Evolutionary conservation across 1,140 invertebrate genomes (phyloP).

Genomic region (Bactericera cockerelli): DNA sequence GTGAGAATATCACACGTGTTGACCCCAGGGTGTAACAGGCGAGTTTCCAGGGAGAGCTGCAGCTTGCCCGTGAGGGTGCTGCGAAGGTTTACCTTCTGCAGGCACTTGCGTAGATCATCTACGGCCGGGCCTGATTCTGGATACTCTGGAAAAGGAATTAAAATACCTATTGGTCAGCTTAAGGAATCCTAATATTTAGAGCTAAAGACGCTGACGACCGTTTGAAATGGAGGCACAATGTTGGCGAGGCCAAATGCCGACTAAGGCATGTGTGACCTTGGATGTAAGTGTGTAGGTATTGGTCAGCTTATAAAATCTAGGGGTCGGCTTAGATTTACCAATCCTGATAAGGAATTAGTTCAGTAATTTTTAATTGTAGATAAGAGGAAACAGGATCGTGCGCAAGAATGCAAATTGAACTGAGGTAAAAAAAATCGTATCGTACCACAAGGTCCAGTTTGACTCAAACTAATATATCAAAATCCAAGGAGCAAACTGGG

Average conservation of each 20-base stretch:
- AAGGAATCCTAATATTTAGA: background rate
- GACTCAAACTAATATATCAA: no score
- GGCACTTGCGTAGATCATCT: constrained; percentile 71
- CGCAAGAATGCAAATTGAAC: no score
- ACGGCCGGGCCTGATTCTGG: constrained; percentile 88
- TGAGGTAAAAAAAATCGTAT: no score
- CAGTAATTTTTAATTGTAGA: no score
- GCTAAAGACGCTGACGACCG: background rate
- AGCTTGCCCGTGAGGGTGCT: constrained; percentile 57
- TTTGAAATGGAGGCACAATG: no score
- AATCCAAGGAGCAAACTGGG: no score
- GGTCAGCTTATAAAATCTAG: background rate
- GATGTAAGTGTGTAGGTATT: background rate
- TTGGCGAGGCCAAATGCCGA: no score
- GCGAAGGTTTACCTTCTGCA: constrained; percentile 71
- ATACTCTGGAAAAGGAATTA: constrained; percentile 46
- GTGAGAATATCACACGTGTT: constrained; percentile 95
- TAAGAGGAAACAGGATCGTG: no score
- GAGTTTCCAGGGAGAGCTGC: constrained; percentile 58
- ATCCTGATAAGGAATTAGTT: no score
- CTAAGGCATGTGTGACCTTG: no score
- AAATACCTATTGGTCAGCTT: background rate
- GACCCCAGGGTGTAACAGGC: constrained; percentile 82
- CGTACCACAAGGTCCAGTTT: no score
- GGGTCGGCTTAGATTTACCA: no score